A percentile compares a stretch with the other conserved stretches of the same genome.
phyloP scores from a whole-genome alignment of 2,113 vertebrate genomes.

The Rhinopithecus roxellana region DNA sequence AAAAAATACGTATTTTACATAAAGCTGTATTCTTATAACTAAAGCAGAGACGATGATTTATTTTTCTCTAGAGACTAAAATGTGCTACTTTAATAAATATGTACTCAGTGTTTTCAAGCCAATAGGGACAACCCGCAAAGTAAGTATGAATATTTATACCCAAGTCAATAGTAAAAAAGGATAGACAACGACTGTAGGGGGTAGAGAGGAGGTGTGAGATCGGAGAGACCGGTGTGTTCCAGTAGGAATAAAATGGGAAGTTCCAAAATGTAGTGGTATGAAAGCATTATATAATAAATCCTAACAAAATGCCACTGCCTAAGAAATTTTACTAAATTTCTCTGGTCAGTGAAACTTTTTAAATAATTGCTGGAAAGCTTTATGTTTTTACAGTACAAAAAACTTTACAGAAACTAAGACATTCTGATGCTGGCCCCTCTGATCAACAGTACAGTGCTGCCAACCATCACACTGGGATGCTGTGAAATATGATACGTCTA shows the following conservation, averaged over 20 bases:
- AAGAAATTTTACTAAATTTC: not conserved
- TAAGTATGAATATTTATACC: not conserved
- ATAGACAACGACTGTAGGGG: too few relatives aligned
- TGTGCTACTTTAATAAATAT: not conserved
- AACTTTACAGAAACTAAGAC: not conserved
- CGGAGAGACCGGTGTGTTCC: not conserved
- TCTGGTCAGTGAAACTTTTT: not conserved
- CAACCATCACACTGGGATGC: not conserved
- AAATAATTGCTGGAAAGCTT: not conserved
- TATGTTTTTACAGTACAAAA: not conserved
- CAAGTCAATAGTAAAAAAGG: too few relatives aligned
- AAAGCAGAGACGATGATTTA: not conserved
- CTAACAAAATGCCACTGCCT: not conserved
- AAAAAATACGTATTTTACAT: not conserved
- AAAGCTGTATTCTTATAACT: not conserved
- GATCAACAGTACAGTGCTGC: not conserved
- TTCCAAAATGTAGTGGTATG: not conserved
- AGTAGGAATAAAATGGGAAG: not conserved
- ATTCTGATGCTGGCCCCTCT: not conserved
- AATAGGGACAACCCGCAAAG: not conserved
- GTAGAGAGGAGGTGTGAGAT: too few relatives aligned
- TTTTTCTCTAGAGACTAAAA: not conserved
- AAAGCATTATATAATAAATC: not conserved
- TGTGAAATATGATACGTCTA: not conserved
- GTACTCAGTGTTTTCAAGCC: not conserved